Evolutionary conservation across 2,113 vertebrate genomes (phyloP).

Genomic region (Oreochromis tanganicae): DNA sequence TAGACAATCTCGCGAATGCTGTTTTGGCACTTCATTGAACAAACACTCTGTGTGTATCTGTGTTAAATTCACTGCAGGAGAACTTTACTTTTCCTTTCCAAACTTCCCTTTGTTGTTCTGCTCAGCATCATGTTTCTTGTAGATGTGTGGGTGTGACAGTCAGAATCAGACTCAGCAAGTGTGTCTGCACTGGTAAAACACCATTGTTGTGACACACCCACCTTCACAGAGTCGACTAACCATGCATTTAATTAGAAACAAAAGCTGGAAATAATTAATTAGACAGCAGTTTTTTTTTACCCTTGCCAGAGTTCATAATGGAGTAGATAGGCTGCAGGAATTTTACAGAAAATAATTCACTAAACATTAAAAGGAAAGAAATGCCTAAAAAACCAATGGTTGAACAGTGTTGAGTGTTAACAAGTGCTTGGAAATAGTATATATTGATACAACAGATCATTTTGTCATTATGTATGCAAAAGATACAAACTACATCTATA

Average conservation of each 20-base stretch:
- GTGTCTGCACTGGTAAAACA: constrained; percentile 37
- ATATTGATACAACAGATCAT: background rate
- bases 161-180: background rate
- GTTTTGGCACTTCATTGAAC: background rate
- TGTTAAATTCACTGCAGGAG: background rate
- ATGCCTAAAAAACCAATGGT: constrained; percentile 58
- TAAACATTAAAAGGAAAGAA: constrained; percentile 41
- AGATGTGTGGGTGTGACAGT: constrained; percentile 29
- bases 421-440: background rate
- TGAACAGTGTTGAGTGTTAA: constrained; percentile 1
- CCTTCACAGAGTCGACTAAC: constrained; percentile 60
- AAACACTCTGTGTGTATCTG: background rate
- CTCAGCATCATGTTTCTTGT: constrained; percentile 13
- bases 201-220: constrained; percentile 41
- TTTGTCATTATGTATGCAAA: background rate
- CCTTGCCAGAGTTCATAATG: constrained; percentile 63
- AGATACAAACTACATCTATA: background rate
- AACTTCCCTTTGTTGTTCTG: constrained; percentile 14
- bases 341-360: constrained; percentile 56
- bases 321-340: constrained; percentile 44
- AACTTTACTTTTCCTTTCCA: background rate
- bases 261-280: constrained; percentile 77
- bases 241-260: constrained; percentile 79
- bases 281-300: constrained; percentile 57
- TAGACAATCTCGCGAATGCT: background rate